Evolutionary conservation across 2,797 vertebrate species (phyloP).

Genomic region (Eptatretus atami): DNA sequence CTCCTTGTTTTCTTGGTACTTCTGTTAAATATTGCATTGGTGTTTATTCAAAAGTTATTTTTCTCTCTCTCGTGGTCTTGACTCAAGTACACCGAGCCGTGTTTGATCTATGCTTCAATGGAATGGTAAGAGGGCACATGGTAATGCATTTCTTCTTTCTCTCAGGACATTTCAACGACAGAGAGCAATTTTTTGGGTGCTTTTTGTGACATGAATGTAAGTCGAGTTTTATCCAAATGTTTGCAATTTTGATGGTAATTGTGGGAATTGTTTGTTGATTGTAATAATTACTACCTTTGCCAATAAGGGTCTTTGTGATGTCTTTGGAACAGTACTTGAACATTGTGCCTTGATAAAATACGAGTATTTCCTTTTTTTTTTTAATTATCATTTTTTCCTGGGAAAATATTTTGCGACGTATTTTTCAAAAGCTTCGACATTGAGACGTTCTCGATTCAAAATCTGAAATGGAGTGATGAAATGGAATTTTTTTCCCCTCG

Average conservation of each 20-base stretch:
- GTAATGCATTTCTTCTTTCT: too few species aligned
- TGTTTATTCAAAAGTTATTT: background rate
- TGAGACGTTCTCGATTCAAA: too few species aligned
- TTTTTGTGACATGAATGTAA: conserved; percentile 99
- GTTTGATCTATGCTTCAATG: background rate
- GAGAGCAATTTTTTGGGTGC: conserved; percentile 97
- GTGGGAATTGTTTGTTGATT: conserved; percentile 8
- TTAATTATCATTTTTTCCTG: background rate
- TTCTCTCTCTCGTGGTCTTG: background rate
- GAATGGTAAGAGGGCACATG: too few species aligned
- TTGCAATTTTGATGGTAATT: background rate
- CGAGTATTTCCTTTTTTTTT: background rate
- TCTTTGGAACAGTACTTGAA: background rate
- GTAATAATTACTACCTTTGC: conserved; percentile 7
- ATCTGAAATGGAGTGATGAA: too few species aligned
- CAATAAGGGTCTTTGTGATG: background rate
- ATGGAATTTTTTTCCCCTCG: too few species aligned
- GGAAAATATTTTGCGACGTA: background rate
- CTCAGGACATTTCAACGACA: conserved; percentile 78
- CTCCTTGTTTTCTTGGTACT: background rate
- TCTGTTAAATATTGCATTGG: background rate
- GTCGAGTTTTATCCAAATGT: conserved; percentile 11
- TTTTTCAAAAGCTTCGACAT: too few species aligned
- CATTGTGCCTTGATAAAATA: background rate
- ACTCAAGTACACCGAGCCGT: conserved; percentile 4